phyloP scores from a whole-genome alignment of 2,797 vertebrate species.

The Myotis daubentonii region DNA sequence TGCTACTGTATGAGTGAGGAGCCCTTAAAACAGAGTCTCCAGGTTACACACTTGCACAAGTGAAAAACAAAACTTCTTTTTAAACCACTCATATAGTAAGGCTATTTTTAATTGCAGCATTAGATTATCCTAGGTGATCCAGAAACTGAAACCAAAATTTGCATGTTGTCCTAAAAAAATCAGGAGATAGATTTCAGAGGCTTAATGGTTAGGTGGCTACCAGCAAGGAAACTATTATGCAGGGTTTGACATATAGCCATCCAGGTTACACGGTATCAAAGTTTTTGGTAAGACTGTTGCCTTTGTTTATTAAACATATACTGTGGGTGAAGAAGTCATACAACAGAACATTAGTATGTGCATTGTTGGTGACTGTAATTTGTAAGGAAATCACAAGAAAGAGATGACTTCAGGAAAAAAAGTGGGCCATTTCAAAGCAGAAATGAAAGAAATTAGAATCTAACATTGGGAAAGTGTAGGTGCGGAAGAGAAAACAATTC shows the following conservation, averaged over 20 bases:
- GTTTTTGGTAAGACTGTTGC: neutral
- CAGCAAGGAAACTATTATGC: neutral
- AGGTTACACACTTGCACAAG: neutral
- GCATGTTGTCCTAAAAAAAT: neutral
- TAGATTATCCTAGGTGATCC: neutral
- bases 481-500: neutral
- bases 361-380: neutral
- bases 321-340: neutral
- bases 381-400: neutral
- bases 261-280: neutral
- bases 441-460: neutral
- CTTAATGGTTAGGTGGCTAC: neutral
- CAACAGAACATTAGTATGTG: neutral
- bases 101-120: neutral
- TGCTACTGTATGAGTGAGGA: neutral
- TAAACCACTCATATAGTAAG: neutral
- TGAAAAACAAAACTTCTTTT: neutral
- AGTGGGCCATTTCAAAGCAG: neutral
- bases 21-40: fast-evolving
- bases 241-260: neutral
- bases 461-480: neutral
- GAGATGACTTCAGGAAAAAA: neutral
- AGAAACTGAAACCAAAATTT: neutral
- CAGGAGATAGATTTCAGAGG: neutral
- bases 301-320: neutral